Conservation (phyloP, 1,140 invertebrate genomes). For the Carposina sasakii region DNA sequence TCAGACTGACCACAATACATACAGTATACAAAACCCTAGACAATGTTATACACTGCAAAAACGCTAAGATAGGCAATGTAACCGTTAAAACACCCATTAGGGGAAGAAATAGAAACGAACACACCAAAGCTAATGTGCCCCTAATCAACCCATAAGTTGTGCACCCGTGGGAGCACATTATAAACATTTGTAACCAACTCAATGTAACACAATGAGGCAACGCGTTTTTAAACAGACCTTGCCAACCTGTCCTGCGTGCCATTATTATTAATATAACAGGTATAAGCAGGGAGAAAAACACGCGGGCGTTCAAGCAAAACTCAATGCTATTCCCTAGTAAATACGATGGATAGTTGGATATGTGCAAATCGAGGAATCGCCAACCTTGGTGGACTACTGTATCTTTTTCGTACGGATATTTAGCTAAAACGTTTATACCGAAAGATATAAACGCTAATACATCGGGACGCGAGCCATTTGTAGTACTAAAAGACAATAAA, state of each 20-base stretch:
- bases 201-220: constrained; percentile 90
- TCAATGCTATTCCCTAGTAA: constrained; percentile 87
- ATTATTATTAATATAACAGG: constrained; percentile 82
- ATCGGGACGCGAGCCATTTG: constrained; percentile 75
- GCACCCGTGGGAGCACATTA: constrained; percentile 84
- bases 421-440: constrained; percentile 84
- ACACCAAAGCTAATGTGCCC: constrained; percentile 83
- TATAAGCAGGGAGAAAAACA: constrained; percentile 84
- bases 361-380: constrained; percentile 84
- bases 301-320: constrained; percentile 86
- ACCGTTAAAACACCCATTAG: constrained; percentile 83
- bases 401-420: constrained; percentile 88
- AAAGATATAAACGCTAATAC: constrained; percentile 83
- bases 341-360: constrained; percentile 86
- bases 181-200: constrained; percentile 89
- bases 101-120: constrained; percentile 83
- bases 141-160: constrained; percentile 86
- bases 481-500: constrained; percentile 79
- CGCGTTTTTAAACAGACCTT: constrained; percentile 82
- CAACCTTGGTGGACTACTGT: constrained; percentile 84
- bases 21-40: constrained; percentile 76
- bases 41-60: constrained; percentile 79
- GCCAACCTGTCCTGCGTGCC: constrained; percentile 82
- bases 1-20: constrained; percentile 72
- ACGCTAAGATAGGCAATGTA: constrained; percentile 81